Evolutionary conservation across 2,888 invertebrate species (phyloP).

Genomic region (Abrostola tripartita): DNA sequence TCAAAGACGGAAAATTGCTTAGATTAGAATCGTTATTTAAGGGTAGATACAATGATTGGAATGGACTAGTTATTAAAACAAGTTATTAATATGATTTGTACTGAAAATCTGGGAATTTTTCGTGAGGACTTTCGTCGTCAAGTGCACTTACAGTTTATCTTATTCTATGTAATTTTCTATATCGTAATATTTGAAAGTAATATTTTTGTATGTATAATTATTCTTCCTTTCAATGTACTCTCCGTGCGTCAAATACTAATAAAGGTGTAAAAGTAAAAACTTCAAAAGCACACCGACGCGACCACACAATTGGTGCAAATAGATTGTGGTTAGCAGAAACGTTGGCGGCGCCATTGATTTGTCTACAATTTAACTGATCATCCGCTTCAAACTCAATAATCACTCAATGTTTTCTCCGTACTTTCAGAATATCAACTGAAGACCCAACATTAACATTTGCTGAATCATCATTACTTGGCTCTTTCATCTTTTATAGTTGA

Average conservation of each 20-base stretch:
- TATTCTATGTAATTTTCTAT: too few relatives aligned
- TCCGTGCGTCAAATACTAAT: background rate
- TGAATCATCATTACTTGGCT: constrained; percentile 1
- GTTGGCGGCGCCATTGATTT: background rate
- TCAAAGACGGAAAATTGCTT: background rate
- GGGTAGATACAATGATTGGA: too few relatives aligned
- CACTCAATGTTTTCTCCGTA: background rate
- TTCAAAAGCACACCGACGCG: background rate
- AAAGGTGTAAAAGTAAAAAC: background rate
- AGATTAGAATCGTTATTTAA: too few relatives aligned
- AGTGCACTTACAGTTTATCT: too few relatives aligned
- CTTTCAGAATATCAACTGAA: background rate
- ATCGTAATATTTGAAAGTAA: too few relatives aligned
- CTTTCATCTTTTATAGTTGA: background rate
- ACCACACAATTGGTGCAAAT: background rate
- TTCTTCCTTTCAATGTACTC: too few relatives aligned
- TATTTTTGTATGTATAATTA: too few relatives aligned
- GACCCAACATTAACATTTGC: background rate
- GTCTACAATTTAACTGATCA: background rate
- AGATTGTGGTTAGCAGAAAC: background rate
- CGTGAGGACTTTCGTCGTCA: too few relatives aligned
- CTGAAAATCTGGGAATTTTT: too few relatives aligned
- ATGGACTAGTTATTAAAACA: too few relatives aligned
- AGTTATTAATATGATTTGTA: too few relatives aligned
- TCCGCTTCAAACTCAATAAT: background rate